Evolutionary conservation across 2,888 invertebrate species (phyloP).

Genomic region (Agrotis segetum): DNA sequence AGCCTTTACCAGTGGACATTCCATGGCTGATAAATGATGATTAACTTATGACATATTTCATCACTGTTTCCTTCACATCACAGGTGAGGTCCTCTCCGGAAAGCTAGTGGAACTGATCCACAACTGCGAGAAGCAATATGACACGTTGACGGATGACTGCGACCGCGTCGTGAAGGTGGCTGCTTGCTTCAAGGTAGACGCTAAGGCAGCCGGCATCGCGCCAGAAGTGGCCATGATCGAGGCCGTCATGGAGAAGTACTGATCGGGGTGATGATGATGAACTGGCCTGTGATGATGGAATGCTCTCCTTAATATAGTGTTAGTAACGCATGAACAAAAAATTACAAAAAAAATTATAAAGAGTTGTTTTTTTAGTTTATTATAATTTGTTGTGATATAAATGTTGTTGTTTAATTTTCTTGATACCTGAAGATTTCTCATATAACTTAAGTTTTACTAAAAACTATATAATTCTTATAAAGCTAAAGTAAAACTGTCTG

Average conservation of each 20-base stretch:
- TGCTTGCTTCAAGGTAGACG: constrained; percentile 84
- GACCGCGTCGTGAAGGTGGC: constrained; percentile 84
- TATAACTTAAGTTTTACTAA: too few relatives aligned
- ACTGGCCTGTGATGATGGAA: not conserved
- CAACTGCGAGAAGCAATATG: constrained; percentile 84
- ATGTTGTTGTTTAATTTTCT: constrained; percentile 11
- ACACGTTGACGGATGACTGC: constrained; percentile 82
- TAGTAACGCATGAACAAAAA: constrained; percentile 41
- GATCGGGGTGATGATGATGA: constrained; percentile 22
- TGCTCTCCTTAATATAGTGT: constrained; percentile 21
- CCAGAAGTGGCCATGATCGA: constrained; percentile 87
- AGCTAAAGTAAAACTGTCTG: not conserved
- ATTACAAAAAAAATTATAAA: constrained; percentile 26
- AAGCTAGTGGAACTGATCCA: constrained; percentile 84
- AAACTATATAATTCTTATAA: not conserved
- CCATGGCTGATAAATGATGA: too few relatives aligned
- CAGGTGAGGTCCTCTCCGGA: constrained; percentile 81
- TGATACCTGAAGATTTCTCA: not conserved
- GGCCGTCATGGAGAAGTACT: constrained; percentile 84
- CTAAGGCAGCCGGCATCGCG: constrained; percentile 82
- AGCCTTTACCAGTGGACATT: too few relatives aligned
- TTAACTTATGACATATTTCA: not conserved
- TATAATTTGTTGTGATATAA: constrained; percentile 34
- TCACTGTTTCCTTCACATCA: constrained; percentile 16
- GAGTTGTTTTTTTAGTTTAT: constrained; percentile 25